Evolutionary conservation across 2,888 invertebrate genomes (phyloP).

Genomic region (Augochlorella aurata): DNA sequence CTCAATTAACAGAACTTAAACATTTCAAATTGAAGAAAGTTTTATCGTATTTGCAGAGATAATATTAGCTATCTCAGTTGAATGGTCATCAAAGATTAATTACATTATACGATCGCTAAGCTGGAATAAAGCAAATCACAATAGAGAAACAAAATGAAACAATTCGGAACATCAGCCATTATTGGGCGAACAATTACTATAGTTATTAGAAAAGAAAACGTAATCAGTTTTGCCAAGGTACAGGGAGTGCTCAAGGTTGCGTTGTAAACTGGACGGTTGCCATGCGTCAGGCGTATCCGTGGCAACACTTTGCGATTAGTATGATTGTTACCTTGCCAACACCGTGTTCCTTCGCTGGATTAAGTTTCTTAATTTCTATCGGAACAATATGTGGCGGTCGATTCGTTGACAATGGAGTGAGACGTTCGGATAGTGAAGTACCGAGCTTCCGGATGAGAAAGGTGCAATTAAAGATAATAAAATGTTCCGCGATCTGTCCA

Average conservation of each 20-base stretch:
- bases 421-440: neutral
- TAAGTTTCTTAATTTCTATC: neutral
- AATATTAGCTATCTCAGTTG: neutral
- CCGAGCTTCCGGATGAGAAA: neutral
- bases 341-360: neutral
- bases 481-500: no score
- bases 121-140: no score
- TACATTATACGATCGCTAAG: no score
- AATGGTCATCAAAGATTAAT: no score
- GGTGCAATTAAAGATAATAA: neutral
- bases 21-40: neutral
- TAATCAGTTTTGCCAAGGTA: neutral
- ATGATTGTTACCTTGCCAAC: neutral
- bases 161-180: no score
- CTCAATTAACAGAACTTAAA: neutral
- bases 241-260: neutral
- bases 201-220: no score
- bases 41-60: neutral
- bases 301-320: constrained; percentile 40
- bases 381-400: neutral
- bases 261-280: neutral
- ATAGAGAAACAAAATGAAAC: no score
- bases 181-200: no score
- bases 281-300: constrained; percentile 56
- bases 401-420: neutral